These are phyloP conservation scores for Phlogophora meticulosa DNA, from an alignment of 2,888 invertebrate species.

Conservation along the genomic window DNA sequence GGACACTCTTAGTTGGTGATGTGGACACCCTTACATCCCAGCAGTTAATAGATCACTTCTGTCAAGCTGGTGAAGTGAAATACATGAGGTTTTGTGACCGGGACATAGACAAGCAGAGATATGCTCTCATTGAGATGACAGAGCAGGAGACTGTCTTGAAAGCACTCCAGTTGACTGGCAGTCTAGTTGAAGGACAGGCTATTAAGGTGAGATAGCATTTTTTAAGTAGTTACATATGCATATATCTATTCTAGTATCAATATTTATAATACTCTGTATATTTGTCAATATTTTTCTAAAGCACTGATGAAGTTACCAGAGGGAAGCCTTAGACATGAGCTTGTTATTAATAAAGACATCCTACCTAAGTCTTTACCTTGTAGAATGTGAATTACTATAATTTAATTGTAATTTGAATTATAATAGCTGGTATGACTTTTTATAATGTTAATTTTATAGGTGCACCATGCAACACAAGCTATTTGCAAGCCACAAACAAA, in stretches of 20 bases:
- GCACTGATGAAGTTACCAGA: no score
- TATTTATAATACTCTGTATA: no score
- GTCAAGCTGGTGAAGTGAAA: slow-evolving; percentile 97
- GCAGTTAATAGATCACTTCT: slow-evolving; percentile 97
- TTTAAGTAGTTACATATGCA: neutral
- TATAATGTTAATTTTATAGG: slow-evolving; percentile 84
- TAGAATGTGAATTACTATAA: no score
- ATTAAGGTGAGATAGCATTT: slow-evolving; percentile 82
- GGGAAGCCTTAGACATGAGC: no score
- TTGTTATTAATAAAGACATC: no score
- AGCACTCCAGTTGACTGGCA: slow-evolving; percentile 96
- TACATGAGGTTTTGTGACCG: slow-evolving; percentile 97
- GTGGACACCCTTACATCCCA: slow-evolving; percentile 94
- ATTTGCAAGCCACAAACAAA: slow-evolving; percentile 98
- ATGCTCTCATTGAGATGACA: slow-evolving; percentile 97
- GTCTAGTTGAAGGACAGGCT: slow-evolving; percentile 93
- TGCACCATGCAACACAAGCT: slow-evolving; percentile 97
- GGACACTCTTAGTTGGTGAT: slow-evolving; percentile 97
- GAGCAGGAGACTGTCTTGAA: slow-evolving; percentile 97
- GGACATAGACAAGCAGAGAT: slow-evolving; percentile 94
- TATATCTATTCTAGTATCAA: neutral
- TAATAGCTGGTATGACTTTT: no score
- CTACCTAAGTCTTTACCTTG: no score
- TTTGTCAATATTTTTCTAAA: no score
- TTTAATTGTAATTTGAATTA: no score